Base-by-base conservation (phyloP, 2,888 invertebrate species). In the Ditylenchus weischeri region DNA sequence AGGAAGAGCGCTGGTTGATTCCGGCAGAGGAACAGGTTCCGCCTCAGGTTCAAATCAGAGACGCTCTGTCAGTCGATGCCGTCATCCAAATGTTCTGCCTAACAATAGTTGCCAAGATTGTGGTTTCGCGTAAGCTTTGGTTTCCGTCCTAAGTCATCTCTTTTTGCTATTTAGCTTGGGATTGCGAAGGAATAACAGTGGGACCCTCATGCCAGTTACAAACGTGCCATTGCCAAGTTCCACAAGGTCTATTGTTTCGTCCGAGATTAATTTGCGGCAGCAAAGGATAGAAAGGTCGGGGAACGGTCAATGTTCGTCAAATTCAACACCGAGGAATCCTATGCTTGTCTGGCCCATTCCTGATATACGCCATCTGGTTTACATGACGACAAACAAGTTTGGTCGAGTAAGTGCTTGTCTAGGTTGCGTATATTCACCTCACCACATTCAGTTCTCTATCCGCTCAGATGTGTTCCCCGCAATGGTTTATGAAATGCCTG, bases 401-500 rank as follows among this genome's bases (percentile, higher is more conserved):
- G 54, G 54, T 7, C 21, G 54, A 13, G 54, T 54, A 18, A 15
- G 21, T 54, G 1, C 29, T 29, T 29, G 29, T 29, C 29, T 29
- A 5, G 29, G 2, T 29, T 29, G 5, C 7, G n/a, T 54, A 6
- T 5, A 54, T 29, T 54, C 54, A 54, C 10, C 7, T 11, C 8
- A 5, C 1, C n/a, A 2, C 3, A 7, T 54, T 23, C 1, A 54
- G 54, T 54, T 21, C n/a, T 11, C n/a, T 23, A 54, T 54, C 10
- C 54, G 54, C 11, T 23, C 21, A 54, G 54, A 54, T 29, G 54
- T 15, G 11, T 13, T 10, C 54, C 54, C 54, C 2, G 54, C 54
- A 10, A 54, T 54, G 54, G 54, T 54, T 23, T 54, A 54, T n/a
- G 54, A 54, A 29, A 54, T 54, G 54, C 54, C 54, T 21, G 54